Percentiles rank a stretch among this genome's conserved stretches.
Evolutionary conservation across 2,113 vertebrate species (phyloP).

Genomic region (Leptocoma aspasia): DNA sequence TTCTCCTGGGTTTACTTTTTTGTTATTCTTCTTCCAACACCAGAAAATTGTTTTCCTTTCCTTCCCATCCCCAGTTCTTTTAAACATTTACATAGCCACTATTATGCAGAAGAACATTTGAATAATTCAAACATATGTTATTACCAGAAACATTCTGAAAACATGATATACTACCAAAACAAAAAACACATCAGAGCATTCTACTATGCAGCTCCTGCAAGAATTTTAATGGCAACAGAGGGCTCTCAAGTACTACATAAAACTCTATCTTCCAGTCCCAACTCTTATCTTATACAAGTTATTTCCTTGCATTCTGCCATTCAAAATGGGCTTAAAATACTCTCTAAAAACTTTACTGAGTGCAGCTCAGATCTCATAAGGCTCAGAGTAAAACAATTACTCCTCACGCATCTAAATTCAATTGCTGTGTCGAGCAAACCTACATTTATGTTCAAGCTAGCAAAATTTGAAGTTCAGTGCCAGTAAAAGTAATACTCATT

Average conservation of each 20-base stretch:
- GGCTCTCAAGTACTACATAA: slow-evolving; percentile 19
- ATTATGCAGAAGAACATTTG: not conserved
- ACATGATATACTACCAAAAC: not conserved
- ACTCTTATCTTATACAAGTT: not conserved
- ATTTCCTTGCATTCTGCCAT: not conserved
- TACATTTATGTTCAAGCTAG: not conserved
- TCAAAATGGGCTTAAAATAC: not conserved
- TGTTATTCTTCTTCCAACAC: not conserved
- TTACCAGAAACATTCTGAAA: not conserved
- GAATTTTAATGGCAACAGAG: slow-evolving; percentile 47
- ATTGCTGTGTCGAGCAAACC: not conserved
- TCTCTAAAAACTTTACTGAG: not conserved
- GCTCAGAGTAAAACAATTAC: not conserved
- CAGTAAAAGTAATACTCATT: not conserved
- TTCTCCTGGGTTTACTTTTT: not conserved
- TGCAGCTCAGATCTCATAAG: not conserved
- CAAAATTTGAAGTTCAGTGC: not conserved
- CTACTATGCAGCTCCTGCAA: not conserved
- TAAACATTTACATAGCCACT: not conserved
- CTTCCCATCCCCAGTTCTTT: not conserved
- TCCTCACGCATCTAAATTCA: not conserved
- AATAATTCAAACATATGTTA: not conserved
- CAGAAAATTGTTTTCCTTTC: not conserved
- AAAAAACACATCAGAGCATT: not conserved
- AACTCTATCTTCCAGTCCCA: not conserved